Percentiles rank a stretch among this genome's conserved stretches.
Evolutionary conservation across 2,888 invertebrate species (phyloP).

Genomic region (Leucophora obtusa): DNA sequence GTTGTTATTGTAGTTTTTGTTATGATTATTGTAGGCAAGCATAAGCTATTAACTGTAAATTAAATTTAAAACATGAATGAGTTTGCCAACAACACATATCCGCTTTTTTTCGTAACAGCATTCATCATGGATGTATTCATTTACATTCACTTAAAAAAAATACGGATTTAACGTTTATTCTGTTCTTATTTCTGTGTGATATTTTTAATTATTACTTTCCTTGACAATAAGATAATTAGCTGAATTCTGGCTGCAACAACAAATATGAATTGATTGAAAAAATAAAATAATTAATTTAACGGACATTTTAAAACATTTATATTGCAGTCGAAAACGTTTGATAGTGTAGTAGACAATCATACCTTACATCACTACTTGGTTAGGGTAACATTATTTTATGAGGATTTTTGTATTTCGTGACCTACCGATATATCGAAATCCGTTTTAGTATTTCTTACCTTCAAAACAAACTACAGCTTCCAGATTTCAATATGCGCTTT

Average conservation of each 20-base stretch:
- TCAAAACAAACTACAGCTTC: no score
- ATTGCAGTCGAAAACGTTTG: not conserved
- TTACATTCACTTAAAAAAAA: not conserved
- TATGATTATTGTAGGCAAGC: constrained; percentile 45
- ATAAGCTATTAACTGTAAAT: constrained; percentile 66
- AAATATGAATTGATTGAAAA: not conserved
- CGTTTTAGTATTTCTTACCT: no score
- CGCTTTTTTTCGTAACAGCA: constrained; percentile 20
- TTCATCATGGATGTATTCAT: constrained; percentile 20
- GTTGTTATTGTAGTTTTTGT: constrained; percentile 28
- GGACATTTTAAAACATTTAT: not conserved
- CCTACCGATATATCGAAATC: no score
- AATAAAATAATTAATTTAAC: not conserved
- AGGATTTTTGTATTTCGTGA: no score
- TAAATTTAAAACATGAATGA: constrained; percentile 63
- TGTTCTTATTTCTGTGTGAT: not conserved
- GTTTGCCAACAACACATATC: constrained; percentile 56
- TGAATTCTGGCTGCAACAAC: constrained; percentile 17
- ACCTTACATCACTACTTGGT: no score
- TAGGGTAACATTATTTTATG: no score
- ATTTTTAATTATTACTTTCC: constrained; percentile 56
- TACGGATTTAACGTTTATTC: constrained; percentile 22
- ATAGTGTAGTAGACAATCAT: not conserved
- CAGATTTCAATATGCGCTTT: no score
- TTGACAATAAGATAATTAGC: constrained; percentile 59